Evolutionary conservation across 2,113 vertebrate genomes (phyloP), one percentile per base, ranked within the genome.

Genomic region (Mungos mungo): DNA sequence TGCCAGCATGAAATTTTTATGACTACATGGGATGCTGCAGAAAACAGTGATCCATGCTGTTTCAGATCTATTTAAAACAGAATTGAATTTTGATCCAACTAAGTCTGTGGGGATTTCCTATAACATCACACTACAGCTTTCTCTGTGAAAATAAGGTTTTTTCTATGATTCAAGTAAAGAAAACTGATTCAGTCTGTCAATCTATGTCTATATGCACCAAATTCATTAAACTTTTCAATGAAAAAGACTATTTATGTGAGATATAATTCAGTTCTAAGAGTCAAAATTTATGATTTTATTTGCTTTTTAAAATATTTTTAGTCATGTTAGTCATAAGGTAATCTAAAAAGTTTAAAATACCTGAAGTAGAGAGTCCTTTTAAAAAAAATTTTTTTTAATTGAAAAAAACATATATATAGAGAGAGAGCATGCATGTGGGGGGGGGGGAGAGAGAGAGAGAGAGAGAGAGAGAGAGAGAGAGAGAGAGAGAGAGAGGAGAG

Each of bases 81-180:
- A 93, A 83, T 68, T 71, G 11, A 83, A 41, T 79, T 96, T 93
- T 93, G 23, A 93, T 74, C n/a, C 71, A 88, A 68, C 18, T 54
- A 50, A 96, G n/a, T 54, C 72, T 95, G 25, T 50, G 60, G 35
- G 68, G 50, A 96, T 85, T n/a, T 52, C 41, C 45, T 77, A 3
- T 65, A 94, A 85, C 29, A 31, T 84, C 76, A 90, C 35, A n/a
- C 10, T 77, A 72, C 14, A 84, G 35, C 41, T 92, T 54, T 25
- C 5, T 85, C 52, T 76, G 47, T 57, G 35, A 89, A 52, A 97
- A 80, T 60, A 12, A 93, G 10, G 7, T 76, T 93, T 96, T 95
- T 71, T 11, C 10, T 84, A 29, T 69, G 66, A 79, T 31, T 81
- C 54, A 88, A 95, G 38, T 90, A 2, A 52, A 96, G 57, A 76